Conservation (phyloP, 2,113 vertebrate genomes). For the Butastur rufipennis region DNA sequence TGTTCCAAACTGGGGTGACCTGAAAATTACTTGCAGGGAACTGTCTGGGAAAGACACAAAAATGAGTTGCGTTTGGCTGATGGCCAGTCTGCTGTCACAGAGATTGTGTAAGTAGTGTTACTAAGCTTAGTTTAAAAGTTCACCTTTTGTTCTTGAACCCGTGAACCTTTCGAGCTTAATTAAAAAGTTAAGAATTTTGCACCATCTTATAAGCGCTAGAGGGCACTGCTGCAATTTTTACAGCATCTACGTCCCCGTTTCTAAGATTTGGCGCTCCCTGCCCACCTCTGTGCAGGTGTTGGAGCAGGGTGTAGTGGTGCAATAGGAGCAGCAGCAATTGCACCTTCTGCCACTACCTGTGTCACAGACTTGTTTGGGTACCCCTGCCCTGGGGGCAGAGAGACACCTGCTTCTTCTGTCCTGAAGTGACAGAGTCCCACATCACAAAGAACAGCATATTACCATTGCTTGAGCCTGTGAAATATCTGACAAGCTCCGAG, state of each 20-base stretch:
- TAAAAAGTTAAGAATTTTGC: background rate
- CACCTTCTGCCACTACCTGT: background rate
- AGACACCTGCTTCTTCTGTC: background rate
- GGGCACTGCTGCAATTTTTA: background rate
- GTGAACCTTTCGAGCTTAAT: background rate
- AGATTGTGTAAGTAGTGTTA: fast-evolving
- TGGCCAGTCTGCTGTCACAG: background rate
- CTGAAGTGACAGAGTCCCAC: background rate
- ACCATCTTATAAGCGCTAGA: background rate
- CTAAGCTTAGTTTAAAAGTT: background rate
- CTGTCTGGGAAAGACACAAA: background rate
- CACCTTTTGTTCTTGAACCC: background rate
- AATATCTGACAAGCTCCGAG: background rate
- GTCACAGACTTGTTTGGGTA: background rate
- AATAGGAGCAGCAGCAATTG: background rate
- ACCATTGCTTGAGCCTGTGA: background rate
- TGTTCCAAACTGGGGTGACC: background rate
- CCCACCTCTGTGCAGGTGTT: too few relatives aligned
- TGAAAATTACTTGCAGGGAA: background rate
- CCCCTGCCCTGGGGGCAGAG: background rate
- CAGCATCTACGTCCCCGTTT: background rate
- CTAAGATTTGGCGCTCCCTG: background rate
- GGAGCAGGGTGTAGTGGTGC: background rate
- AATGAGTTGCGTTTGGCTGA: background rate
- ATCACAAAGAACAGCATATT: background rate